These are phyloP conservation scores for Ceyx margarethae DNA, from an alignment of 2,113 vertebrate species.

Conservation along the genomic window DNA sequence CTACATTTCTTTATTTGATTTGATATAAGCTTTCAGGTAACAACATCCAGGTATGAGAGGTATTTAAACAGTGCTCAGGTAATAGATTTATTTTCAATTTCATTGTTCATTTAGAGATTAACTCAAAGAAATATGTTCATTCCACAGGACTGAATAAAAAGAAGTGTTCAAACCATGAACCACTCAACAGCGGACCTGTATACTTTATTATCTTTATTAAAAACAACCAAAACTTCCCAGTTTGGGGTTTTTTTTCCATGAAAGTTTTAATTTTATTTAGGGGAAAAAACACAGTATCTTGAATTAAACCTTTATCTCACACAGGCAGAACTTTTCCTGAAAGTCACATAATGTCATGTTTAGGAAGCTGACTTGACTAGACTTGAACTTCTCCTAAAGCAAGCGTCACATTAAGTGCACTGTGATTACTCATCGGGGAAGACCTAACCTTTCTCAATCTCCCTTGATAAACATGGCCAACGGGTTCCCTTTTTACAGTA, in stretches of 20 bases:
- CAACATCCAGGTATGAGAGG: neutral
- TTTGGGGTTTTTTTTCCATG: neutral
- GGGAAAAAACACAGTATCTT: neutral
- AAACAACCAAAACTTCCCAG: neutral
- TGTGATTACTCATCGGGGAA: neutral
- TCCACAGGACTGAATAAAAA: neutral
- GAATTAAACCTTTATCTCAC: neutral
- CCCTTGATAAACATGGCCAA: neutral
- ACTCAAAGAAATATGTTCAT: neutral
- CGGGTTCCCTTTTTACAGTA: neutral
- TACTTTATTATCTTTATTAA: neutral
- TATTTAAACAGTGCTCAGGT: neutral
- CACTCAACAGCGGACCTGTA: neutral
- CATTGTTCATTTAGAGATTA: constrained; percentile 23
- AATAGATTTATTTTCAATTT: constrained; percentile 1
- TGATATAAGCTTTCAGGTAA: neutral
- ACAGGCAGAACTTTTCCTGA: neutral
- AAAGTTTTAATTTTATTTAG: neutral
- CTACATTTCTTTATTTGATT: neutral
- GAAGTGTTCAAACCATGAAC: neutral
- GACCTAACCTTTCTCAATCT: neutral
- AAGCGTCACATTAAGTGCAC: fast-evolving
- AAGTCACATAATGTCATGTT: neutral
- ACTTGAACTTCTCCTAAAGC: neutral
- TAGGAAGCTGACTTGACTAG: neutral